Conservation (phyloP, 1,140 invertebrate species). For the Sycophaga agraensis region DNA sequence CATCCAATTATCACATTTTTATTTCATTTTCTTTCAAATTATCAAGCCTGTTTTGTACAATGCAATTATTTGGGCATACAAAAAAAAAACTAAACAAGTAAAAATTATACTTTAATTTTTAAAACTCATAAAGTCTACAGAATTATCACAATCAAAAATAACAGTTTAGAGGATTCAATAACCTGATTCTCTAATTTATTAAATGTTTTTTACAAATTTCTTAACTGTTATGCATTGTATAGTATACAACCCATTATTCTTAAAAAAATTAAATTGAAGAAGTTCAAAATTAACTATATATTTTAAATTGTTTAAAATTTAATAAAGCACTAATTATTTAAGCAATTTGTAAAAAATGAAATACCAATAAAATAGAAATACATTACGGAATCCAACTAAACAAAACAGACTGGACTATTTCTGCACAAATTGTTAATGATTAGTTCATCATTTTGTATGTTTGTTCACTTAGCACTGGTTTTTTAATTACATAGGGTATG, state of each 20-base stretch:
- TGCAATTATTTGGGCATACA: too few species aligned
- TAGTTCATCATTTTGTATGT: conserved; percentile 24
- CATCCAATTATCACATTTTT: conserved; percentile 25
- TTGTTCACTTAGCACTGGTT: conserved; percentile 29
- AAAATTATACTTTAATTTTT: too few species aligned
- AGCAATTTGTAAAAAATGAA: conserved; percentile 19
- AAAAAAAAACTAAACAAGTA: too few species aligned
- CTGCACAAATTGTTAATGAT: conserved; percentile 32
- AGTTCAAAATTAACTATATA: too few species aligned
- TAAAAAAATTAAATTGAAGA: too few species aligned
- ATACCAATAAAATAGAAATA: not conserved
- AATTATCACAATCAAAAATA: too few species aligned
- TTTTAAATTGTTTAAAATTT: not conserved
- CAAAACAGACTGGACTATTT: conserved; percentile 33
- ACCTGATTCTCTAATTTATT: too few species aligned
- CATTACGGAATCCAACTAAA: conserved; percentile 4
- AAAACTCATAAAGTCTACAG: too few species aligned
- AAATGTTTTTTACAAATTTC: too few species aligned
- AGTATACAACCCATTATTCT: too few species aligned
- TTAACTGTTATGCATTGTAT: too few species aligned
- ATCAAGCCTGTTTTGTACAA: conserved; percentile 15
- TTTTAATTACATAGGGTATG: conserved; percentile 55
- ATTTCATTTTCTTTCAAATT: conserved; percentile 10
- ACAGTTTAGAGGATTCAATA: too few species aligned
- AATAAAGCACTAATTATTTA: not conserved